A percentile compares a stretch with the other conserved stretches of the same genome.
phyloP scores from a whole-genome alignment of 2,888 invertebrate species.

The Melitaea athalia region DNA sequence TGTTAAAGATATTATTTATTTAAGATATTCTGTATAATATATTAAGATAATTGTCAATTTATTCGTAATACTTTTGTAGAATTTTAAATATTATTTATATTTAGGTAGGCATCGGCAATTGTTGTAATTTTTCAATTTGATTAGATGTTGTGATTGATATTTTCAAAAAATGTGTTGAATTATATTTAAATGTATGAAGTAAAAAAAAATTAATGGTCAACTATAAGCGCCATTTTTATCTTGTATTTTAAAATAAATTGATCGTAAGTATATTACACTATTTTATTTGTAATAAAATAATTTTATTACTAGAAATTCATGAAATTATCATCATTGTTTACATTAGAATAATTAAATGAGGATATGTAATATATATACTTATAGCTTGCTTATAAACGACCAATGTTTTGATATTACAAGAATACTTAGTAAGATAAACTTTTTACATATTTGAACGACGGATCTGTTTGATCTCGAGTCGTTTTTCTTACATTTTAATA shows the following conservation, averaged over 20 bases:
- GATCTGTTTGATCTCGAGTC: background rate
- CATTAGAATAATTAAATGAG: slow-evolving; percentile 5
- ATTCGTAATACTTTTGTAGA: slow-evolving; percentile 10
- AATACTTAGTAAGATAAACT: slow-evolving; percentile 20
- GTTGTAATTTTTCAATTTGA: background rate
- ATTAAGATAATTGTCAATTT: background rate
- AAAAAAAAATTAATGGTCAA: background rate
- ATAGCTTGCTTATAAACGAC: slow-evolving; percentile 42
- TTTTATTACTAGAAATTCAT: slow-evolving; percentile 1
- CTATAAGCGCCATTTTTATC: slow-evolving; percentile 6
- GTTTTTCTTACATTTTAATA: slow-evolving; percentile 11
- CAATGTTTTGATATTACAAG: slow-evolving; percentile 39
- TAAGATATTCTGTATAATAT: background rate
- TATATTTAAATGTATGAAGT: background rate
- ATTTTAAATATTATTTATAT: background rate
- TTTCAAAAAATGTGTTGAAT: slow-evolving; percentile 3
- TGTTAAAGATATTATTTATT: background rate
- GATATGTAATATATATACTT: slow-evolving; percentile 11
- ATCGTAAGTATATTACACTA: slow-evolving; percentile 5
- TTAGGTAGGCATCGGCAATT: background rate
- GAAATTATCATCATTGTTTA: slow-evolving; percentile 4
- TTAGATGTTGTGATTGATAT: slow-evolving; percentile 11
- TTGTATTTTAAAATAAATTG: background rate
- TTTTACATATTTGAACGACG: slow-evolving; percentile 11
- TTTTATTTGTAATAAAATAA: slow-evolving; percentile 10